phyloP scores from a whole-genome alignment of 2,113 vertebrate species.

The Gorsachius goisagi region DNA sequence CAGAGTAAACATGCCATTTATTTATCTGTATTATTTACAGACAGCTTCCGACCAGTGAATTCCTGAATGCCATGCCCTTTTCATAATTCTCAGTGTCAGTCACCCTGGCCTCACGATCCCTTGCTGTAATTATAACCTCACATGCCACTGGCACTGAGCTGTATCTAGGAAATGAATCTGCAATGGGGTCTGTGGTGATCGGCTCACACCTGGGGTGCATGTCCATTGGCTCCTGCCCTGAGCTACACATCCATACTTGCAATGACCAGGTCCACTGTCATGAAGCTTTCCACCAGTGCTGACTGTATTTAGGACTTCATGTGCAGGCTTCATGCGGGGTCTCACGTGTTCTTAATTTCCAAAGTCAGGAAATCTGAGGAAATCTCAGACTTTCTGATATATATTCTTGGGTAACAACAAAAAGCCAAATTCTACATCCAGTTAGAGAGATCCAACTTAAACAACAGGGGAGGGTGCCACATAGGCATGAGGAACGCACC shows the following conservation, averaged over 20 bases:
- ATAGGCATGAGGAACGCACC: background rate
- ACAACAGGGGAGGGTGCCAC: background rate
- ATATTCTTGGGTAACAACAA: background rate
- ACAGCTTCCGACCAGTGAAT: background rate
- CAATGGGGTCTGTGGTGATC: background rate
- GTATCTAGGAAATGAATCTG: background rate
- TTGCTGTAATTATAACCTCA: background rate
- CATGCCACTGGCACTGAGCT: accelerated
- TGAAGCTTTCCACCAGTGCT: background rate
- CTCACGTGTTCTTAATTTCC: background rate
- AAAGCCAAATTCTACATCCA: background rate
- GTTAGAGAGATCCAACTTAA: background rate
- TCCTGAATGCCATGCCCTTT: background rate
- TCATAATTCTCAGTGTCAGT: background rate
- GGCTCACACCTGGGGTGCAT: accelerated
- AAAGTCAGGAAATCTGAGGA: background rate
- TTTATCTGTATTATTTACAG: background rate
- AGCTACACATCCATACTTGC: background rate
- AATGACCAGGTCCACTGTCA: accelerated
- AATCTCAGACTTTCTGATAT: background rate
- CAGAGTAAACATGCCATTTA: background rate
- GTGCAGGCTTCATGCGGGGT: background rate
- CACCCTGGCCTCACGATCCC: too few species aligned
- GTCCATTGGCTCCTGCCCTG: background rate
- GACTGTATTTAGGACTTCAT: background rate